Conservation (phyloP, 2,888 invertebrate genomes). For the Lochmaea crataegi region DNA sequence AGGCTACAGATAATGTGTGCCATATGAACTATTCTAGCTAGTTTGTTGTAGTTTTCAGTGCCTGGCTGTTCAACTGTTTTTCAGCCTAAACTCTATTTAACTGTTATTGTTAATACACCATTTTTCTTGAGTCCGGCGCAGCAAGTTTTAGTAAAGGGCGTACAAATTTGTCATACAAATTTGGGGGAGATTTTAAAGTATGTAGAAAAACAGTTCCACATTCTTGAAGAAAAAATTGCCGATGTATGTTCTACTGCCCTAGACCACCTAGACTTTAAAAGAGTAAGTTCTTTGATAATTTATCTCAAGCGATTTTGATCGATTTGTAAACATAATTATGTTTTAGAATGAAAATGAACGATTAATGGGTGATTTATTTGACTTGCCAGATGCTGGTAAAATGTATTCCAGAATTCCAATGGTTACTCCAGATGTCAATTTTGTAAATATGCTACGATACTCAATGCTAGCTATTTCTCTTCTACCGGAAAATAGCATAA, state of each 20-base stretch:
- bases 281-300: slow-evolving; percentile 51
- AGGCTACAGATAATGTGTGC: no score
- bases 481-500: slow-evolving; percentile 79
- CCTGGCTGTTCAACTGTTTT: slow-evolving; percentile 74
- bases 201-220: slow-evolving; percentile 70
- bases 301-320: neutral
- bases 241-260: slow-evolving; percentile 68
- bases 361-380: slow-evolving; percentile 69
- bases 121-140: slow-evolving; percentile 78
- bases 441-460: slow-evolving; percentile 81
- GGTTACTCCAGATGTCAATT: slow-evolving; percentile 76
- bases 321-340: slow-evolving; percentile 25
- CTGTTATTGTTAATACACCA: slow-evolving; percentile 82
- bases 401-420: slow-evolving; percentile 67
- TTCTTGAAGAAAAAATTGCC: slow-evolving; percentile 72
- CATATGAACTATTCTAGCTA: slow-evolving; percentile 13
- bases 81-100: slow-evolving; percentile 77
- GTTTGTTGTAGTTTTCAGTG: slow-evolving; percentile 71
- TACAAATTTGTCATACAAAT: slow-evolving; percentile 72
- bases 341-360: slow-evolving; percentile 68
- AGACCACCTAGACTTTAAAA: slow-evolving; percentile 68
- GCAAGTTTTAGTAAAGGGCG: slow-evolving; percentile 79
- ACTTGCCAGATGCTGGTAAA: slow-evolving; percentile 63
- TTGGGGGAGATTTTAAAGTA: slow-evolving; percentile 69
- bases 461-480: slow-evolving; percentile 80